Percentiles rank a stretch among this genome's conserved stretches.
These are phyloP conservation scores for Tyrannus savana DNA, from an alignment of 2,113 vertebrate species.

Conservation along the genomic window DNA sequence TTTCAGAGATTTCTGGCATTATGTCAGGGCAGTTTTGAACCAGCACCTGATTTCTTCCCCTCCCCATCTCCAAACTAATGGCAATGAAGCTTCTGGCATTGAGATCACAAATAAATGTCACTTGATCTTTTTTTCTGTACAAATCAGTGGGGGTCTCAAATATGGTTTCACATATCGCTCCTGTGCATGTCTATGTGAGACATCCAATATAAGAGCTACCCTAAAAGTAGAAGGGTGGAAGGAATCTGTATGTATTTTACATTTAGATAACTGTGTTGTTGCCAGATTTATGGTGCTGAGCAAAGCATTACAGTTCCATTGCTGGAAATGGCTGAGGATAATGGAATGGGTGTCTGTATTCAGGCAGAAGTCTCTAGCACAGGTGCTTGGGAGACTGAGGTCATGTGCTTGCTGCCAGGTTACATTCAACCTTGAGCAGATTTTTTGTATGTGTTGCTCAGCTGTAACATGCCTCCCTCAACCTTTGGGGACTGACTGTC, in stretches of 20 bases:
- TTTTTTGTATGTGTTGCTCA: neutral
- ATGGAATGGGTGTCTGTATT: neutral
- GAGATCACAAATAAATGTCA: neutral
- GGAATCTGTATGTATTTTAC: neutral
- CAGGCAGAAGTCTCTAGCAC: neutral
- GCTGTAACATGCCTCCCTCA: neutral
- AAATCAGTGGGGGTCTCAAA: neutral
- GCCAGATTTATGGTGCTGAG: neutral
- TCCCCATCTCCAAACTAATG: neutral
- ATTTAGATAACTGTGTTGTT: neutral
- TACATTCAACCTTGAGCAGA: neutral
- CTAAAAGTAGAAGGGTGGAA: neutral
- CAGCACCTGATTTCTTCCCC: conserved; percentile 4
- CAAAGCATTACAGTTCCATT: neutral
- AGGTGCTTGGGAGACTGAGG: neutral
- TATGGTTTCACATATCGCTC: neutral
- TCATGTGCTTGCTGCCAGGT: neutral
- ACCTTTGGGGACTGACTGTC: neutral
- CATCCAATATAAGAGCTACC: neutral
- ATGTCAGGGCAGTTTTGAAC: conserved; percentile 2
- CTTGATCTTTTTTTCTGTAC: neutral
- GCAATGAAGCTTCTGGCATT: neutral
- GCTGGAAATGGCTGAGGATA: neutral
- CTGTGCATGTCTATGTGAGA: neutral
- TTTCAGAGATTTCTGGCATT: conserved; percentile 9